A percentile compares a stretch with the other conserved stretches of the same genome.
Evolutionary conservation across 2,888 invertebrate species (phyloP).

Genomic region (Mycalesis mineus): DNA sequence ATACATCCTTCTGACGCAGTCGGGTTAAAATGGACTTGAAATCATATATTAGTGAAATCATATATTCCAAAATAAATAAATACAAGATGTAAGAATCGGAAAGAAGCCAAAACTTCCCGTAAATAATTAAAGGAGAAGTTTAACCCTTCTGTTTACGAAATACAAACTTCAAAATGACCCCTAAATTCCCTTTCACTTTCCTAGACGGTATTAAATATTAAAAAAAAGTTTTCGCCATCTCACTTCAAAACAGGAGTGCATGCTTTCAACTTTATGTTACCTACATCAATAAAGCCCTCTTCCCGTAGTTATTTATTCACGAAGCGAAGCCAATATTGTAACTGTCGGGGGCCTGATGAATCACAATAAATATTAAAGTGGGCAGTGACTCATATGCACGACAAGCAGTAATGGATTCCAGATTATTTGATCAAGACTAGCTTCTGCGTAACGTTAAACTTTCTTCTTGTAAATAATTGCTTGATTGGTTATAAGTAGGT

Average conservation of each 20-base stretch:
- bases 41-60: too few relatives aligned
- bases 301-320: constrained; percentile 31
- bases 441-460: neutral
- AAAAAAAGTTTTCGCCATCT: neutral
- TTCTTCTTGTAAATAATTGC: neutral
- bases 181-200: neutral
- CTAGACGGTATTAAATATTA: neutral
- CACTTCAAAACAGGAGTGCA: constrained; percentile 11
- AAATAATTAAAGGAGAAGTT: neutral
- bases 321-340: constrained; percentile 34
- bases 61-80: too few relatives aligned
- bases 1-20: too few relatives aligned
- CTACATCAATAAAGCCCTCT: constrained; percentile 27
- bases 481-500: too few relatives aligned
- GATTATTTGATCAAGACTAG: neutral
- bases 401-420: neutral
- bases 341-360: constrained; percentile 29
- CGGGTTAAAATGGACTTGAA: too few relatives aligned
- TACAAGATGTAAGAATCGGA: too few relatives aligned
- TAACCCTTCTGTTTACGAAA: neutral
- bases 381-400: constrained; percentile 22
- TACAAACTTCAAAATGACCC: neutral
- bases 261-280: constrained; percentile 9
- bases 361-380: constrained; percentile 30
- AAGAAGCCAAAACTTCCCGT: too few relatives aligned